Evolutionary conservation across 2,888 invertebrate genomes (phyloP).

Genomic region (Stenoptilia bipunctidactyla): DNA sequence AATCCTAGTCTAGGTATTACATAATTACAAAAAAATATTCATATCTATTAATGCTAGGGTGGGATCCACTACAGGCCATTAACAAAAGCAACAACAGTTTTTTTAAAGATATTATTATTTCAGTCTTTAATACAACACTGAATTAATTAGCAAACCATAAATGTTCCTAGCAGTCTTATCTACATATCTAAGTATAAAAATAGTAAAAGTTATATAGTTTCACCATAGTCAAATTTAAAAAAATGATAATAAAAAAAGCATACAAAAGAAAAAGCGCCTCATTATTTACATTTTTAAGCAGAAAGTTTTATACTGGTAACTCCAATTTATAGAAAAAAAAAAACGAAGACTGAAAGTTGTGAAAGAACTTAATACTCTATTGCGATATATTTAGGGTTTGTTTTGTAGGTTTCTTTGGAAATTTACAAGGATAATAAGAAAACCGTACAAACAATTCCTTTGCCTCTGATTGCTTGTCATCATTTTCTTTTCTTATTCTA

Average conservation of each 20-base stretch:
- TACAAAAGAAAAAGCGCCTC: conserved; percentile 25
- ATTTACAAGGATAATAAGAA: conserved; percentile 29
- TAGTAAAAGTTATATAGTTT: too few relatives aligned
- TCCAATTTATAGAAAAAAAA: conserved; percentile 45
- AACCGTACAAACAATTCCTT: conserved; percentile 55
- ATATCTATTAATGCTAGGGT: conserved; percentile 40
- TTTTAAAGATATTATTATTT: conserved; percentile 22
- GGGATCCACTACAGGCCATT: conserved; percentile 43
- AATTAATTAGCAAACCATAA: conserved; percentile 20
- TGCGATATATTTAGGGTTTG: conserved; percentile 1
- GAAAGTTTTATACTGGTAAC: conserved; percentile 53
- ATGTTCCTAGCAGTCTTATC: conserved; percentile 13
- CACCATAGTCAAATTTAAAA: too few relatives aligned
- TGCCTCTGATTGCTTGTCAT: conserved; percentile 65
- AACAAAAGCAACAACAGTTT: conserved; percentile 18
- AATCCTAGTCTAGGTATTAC: conserved; percentile 27
- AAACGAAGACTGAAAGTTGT: conserved; percentile 18
- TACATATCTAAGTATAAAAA: conserved; percentile 2
- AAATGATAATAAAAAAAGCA: conserved; percentile 19
- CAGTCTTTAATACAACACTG: conserved; percentile 54
- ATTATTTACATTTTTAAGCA: conserved; percentile 53
- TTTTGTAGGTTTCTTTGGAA: conserved; percentile 10
- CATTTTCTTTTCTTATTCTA: conserved; percentile 31
- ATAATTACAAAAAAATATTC: conserved; percentile 34
- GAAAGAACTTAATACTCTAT: conserved; percentile 13